Base-by-base conservation (phyloP, 2,113 vertebrate genomes). In the Oriolus oriolus region DNA sequence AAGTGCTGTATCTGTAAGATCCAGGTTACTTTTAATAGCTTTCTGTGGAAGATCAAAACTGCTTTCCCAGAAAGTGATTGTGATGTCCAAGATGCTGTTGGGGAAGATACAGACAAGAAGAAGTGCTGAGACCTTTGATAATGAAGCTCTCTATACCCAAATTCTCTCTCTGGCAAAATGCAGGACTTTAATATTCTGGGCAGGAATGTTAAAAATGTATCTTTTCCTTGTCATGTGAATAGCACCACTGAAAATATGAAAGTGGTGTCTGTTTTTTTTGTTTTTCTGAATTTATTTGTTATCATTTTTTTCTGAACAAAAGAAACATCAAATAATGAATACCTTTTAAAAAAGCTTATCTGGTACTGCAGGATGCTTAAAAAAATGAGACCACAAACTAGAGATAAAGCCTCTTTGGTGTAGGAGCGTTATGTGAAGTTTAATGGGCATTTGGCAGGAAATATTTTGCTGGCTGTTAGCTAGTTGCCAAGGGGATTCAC, bases 361-460 rank as follows among this genome's bases (percentile, higher is more conserved):
- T 96, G 76, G 44, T 89, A 68, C 61, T 92, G 92, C 96, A 96
- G 76, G 69, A 89, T 94, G 86, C 93, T 93, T 88, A 63, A 90
- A 95, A 91, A 95, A 95, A 54, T 21, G 69, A 78, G 60, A 78
- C 90, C 89, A 93, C 41, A 92, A 90, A 87, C 65, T 86, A 89
- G 44, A 92, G 83, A 96, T 92, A 96, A 96, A 96, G 74, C 68
- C 61, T 92, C 64, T 96, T 95, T 96, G 92, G 90, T 93, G 52
- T 60, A 53, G 44, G 56, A 92, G 82, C 26, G 17, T 86, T 95
- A 30, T 93, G 83, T 93, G 95, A 97, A 96, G 93, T 96, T 96
- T 96, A 96, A 97, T 95, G 83, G 95, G 80, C 74, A 86, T 89
- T 94, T 95, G 96, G 93, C 76, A 89, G 76, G 68, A 83, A 92